Evolutionary conservation across 2,797 vertebrate genomes (phyloP).

Genomic region (Numenius phaeopus): DNA sequence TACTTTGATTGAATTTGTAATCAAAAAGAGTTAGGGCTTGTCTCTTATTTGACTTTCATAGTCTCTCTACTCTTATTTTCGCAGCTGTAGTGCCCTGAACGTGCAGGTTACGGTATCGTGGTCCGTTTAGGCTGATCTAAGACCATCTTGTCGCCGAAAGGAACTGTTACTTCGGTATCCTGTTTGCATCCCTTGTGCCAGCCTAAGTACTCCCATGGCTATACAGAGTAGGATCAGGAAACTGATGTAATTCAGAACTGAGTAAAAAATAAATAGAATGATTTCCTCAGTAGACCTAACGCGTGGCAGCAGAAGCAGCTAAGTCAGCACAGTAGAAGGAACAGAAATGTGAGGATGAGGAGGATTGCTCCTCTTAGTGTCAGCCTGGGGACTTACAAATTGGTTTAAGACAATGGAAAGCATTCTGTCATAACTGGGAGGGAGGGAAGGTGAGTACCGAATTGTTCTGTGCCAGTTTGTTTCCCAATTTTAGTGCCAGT

Average conservation of each 20-base stretch:
- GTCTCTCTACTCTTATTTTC: background rate
- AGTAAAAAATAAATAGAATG: background rate
- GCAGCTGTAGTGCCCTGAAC: background rate
- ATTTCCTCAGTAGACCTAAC: background rate
- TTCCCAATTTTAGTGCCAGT: background rate
- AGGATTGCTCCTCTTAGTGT: background rate
- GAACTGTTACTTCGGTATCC: background rate
- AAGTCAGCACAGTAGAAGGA: background rate
- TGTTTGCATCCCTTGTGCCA: conserved; percentile 27
- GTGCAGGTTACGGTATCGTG: background rate
- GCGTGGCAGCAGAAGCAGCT: background rate
- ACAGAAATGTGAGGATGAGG: background rate
- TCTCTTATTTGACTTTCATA: background rate
- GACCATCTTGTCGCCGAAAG: background rate
- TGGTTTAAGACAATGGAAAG: background rate
- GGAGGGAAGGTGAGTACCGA: background rate
- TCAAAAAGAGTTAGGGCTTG: background rate
- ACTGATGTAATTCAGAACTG: conserved; percentile 10
- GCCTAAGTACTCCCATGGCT: background rate
- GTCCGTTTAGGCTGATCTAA: background rate
- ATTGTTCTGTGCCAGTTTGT: background rate
- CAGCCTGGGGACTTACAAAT: background rate
- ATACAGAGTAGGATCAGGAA: conserved; percentile 8
- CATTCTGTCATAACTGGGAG: background rate
- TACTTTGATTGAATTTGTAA: background rate